Conservation (phyloP, 1,140 invertebrate species). For the Choristoneura fumiferana region DNA sequence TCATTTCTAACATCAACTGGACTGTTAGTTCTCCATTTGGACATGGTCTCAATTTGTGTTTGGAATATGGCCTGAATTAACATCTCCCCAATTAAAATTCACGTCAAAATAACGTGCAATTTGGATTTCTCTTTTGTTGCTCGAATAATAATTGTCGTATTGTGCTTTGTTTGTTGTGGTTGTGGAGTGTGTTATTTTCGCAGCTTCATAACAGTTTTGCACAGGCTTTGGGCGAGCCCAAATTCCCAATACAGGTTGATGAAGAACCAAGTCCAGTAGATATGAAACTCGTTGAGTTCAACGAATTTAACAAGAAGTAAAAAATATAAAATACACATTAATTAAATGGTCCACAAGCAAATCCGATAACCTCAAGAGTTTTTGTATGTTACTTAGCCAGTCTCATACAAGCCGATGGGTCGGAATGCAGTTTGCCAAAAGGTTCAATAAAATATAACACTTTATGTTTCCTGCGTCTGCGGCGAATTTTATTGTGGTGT, state of each 20-base stretch:
- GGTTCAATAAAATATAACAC: conserved; percentile 59
- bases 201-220: conserved; percentile 1
- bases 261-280: neutral
- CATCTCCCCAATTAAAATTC: conserved; percentile 6
- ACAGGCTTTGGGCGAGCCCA: neutral
- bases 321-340: conserved; percentile 5
- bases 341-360: neutral
- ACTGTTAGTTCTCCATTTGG: conserved; percentile 7
- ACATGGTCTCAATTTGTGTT: conserved; percentile 10
- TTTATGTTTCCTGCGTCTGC: conserved; percentile 66
- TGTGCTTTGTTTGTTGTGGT: conserved; percentile 5
- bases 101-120: neutral
- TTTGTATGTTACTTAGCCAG: conserved; percentile 17
- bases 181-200: neutral
- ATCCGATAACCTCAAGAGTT: conserved; percentile 7
- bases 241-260: neutral
- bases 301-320: neutral
- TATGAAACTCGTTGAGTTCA: too few relatives aligned
- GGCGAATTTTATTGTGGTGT: conserved; percentile 62
- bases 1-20: conserved; percentile 21
- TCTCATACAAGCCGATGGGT: conserved; percentile 21
- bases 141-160: neutral
- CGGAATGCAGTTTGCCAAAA: conserved; percentile 59
- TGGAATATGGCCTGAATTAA: conserved; percentile 11
- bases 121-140: conserved; percentile 5